Conservation (phyloP, 2,888 invertebrate genomes). For the Coremacera marginata region DNA sequence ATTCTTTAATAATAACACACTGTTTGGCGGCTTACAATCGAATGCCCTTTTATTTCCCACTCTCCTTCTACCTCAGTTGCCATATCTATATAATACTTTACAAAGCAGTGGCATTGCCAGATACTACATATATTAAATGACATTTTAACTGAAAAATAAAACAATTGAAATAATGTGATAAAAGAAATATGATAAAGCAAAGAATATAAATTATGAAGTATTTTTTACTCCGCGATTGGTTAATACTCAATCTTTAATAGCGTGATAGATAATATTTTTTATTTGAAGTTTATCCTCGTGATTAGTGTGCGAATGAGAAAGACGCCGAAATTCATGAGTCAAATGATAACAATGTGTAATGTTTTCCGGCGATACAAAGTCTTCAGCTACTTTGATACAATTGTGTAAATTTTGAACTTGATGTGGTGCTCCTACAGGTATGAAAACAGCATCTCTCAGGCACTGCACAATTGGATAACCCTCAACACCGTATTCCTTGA, state of each 20-base stretch:
- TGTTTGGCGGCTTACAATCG: too few species aligned
- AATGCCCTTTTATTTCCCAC: too few species aligned
- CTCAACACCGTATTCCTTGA: conserved; percentile 92
- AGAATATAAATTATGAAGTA: background rate
- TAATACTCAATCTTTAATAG: conserved; percentile 78
- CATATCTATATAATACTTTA: too few species aligned
- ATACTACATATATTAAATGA: too few species aligned
- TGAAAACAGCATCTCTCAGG: conserved; percentile 96
- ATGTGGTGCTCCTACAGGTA: conserved; percentile 99
- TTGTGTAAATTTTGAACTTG: conserved; percentile 97
- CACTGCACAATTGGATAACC: conserved; percentile 97
- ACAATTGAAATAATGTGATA: background rate
- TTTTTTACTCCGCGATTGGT: background rate
- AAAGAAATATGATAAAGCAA: background rate
- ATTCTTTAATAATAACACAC: too few species aligned
- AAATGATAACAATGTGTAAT: conserved; percentile 96
- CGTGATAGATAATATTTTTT: conserved; percentile 98
- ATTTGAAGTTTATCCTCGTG: conserved; percentile 98
- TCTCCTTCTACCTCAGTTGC: too few species aligned
- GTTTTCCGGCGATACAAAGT: conserved; percentile 98
- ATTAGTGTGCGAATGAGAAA: conserved; percentile 94
- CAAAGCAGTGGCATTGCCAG: too few species aligned
- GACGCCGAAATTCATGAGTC: conserved; percentile 94
- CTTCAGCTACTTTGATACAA: conserved; percentile 98
- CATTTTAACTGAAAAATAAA: too few species aligned